A percentile compares a stretch with the other conserved stretches of the same genome.
These are phyloP conservation scores for Dioctria linearis DNA, from an alignment of 2,888 invertebrate species.

Conservation along the genomic window DNA sequence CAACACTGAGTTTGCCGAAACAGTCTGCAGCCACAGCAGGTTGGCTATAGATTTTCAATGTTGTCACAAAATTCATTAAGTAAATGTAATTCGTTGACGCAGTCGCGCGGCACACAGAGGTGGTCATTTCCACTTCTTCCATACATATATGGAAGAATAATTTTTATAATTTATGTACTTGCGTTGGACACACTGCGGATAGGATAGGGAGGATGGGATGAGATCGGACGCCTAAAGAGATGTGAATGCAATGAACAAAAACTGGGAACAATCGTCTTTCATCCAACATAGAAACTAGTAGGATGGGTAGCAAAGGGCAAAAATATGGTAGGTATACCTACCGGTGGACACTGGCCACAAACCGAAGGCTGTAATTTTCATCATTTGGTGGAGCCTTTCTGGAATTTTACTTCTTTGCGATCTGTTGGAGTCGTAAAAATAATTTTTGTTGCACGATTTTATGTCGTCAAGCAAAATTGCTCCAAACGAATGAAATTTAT, in stretches of 20 bases:
- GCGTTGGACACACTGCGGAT: background rate
- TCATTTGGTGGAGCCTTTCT: conserved; percentile 6
- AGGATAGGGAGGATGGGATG: too few species aligned
- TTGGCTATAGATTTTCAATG: conserved; percentile 34
- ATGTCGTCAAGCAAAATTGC: conserved; percentile 49
- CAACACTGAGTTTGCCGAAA: background rate
- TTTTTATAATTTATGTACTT: conserved; percentile 50
- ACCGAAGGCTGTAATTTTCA: background rate
- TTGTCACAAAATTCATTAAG: conserved; percentile 52
- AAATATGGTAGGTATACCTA: background rate
- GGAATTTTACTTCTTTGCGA: conserved; percentile 33
- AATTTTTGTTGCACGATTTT: conserved; percentile 50
- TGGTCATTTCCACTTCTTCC: conserved; percentile 51
- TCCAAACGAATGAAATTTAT: conserved; percentile 49
- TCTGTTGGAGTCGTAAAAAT: conserved; percentile 38
- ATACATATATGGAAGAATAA: conserved; percentile 39
- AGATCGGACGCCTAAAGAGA: conserved; percentile 7
- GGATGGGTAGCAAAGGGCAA: background rate
- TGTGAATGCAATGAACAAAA: conserved; percentile 9
- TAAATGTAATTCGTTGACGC: conserved; percentile 46
- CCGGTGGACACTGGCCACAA: background rate
- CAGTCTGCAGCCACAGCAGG: conserved; percentile 23
- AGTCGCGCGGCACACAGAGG: conserved; percentile 36
- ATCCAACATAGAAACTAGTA: conserved; percentile 31
- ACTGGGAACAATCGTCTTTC: conserved; percentile 33